phyloP scores from a whole-genome alignment of 2,888 invertebrate genomes.

The Colostygia pectinataria region DNA sequence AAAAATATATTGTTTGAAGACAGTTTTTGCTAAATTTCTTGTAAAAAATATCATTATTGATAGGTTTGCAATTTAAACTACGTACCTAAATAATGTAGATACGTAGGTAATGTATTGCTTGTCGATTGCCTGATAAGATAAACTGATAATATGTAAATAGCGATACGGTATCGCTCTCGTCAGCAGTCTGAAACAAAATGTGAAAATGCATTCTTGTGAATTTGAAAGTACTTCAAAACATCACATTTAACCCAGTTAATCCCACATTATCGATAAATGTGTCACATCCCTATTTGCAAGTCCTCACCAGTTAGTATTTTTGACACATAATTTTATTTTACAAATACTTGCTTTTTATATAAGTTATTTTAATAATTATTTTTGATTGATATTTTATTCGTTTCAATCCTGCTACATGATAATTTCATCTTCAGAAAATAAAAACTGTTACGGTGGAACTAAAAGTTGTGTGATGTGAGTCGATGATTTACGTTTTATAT shows the following conservation, averaged over 20 bases:
- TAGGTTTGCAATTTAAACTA: background rate
- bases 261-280: no score
- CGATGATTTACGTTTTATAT: slow-evolving; percentile 27
- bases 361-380: background rate
- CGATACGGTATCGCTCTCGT: slow-evolving; percentile 10
- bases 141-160: slow-evolving; percentile 19
- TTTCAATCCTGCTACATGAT: background rate
- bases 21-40: no score
- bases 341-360: background rate
- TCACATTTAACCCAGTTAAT: no score
- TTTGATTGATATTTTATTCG: background rate
- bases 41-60: no score
- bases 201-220: slow-evolving; percentile 7
- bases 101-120: slow-evolving; percentile 14
- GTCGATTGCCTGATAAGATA: slow-evolving; percentile 17
- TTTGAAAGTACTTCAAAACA: background rate
- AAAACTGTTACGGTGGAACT: slow-evolving; percentile 20
- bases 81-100: slow-evolving; percentile 5
- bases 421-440: background rate
- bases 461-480: slow-evolving; percentile 41
- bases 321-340: no score
- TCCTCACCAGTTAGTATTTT: no score
- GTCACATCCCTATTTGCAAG: no score
- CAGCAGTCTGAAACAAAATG: slow-evolving; percentile 13
- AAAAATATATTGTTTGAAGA: no score